These are phyloP conservation scores for Indicator indicator DNA, from an alignment of 2,113 vertebrate genomes.

Conservation along the genomic window DNA sequence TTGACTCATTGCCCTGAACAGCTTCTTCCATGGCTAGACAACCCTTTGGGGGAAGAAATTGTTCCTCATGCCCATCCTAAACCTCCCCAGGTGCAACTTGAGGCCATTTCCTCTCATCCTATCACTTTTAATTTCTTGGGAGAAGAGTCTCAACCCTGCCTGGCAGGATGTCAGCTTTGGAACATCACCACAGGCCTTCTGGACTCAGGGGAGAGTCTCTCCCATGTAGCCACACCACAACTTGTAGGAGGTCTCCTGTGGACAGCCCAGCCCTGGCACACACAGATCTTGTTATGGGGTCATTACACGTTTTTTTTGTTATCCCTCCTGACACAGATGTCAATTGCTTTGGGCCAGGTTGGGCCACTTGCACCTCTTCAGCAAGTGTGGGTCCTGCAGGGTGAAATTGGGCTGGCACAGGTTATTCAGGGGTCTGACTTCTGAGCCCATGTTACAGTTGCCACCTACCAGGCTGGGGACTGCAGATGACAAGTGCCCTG, in stretches of 20 bases:
- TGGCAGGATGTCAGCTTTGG: not conserved
- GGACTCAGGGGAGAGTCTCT: not conserved
- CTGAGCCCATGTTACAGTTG: not conserved
- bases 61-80: too few relatives aligned
- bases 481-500: slow-evolving; percentile 30
- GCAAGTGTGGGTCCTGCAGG: not conserved
- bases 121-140: too few relatives aligned
- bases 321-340: not conserved
- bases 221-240: too few relatives aligned
- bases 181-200: not conserved
- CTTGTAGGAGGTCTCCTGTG: fast-evolving
- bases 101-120: too few relatives aligned
- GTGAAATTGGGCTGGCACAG: not conserved
- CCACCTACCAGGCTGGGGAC: not conserved
- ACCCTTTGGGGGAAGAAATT: too few relatives aligned
- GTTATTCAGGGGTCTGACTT: not conserved
- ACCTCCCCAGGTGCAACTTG: too few relatives aligned
- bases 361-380: not conserved
- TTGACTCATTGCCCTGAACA: too few relatives aligned
- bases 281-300: not conserved
- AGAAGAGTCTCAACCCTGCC: too few relatives aligned
- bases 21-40: too few relatives aligned
- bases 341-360: not conserved
- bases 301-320: not conserved
- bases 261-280: not conserved